phyloP scores from a whole-genome alignment of 2,888 invertebrate genomes.

The Thecocarcelia acutangulata region DNA sequence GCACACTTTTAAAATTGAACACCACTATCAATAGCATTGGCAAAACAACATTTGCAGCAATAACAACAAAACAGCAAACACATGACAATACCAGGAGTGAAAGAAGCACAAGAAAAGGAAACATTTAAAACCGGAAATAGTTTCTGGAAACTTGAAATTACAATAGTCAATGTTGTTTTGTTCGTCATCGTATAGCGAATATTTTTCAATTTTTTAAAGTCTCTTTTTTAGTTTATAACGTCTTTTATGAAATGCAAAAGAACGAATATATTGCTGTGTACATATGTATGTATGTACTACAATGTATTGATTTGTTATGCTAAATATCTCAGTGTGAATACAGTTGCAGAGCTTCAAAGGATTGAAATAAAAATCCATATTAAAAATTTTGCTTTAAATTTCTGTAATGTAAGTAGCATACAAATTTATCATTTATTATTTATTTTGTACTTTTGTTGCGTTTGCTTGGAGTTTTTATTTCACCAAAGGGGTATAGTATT shows the following conservation, averaged over 20 bases:
- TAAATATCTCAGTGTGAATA: neutral
- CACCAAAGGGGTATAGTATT: no score
- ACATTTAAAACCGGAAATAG: slow-evolving; percentile 68
- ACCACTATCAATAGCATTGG: slow-evolving; percentile 62
- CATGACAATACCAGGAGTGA: slow-evolving; percentile 39
- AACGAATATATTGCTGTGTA: neutral
- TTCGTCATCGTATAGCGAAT: neutral
- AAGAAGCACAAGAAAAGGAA: slow-evolving; percentile 63
- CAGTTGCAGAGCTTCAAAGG: neutral
- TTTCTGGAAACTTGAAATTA: slow-evolving; percentile 69
- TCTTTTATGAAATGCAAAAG: neutral
- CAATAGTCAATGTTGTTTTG: slow-evolving; percentile 57
- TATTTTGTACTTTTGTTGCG: no score
- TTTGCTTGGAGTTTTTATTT: no score
- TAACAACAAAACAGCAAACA: slow-evolving; percentile 9
- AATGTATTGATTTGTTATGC: neutral
- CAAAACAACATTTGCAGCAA: slow-evolving; percentile 43
- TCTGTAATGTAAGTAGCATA: no score
- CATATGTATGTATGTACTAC: no score
- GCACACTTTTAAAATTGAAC: slow-evolving; percentile 65
- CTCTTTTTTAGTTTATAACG: neutral
- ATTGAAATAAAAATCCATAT: no score
- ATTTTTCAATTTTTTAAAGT: slow-evolving; percentile 9
- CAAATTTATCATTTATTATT: no score
- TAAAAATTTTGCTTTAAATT: no score